These are phyloP conservation scores for Cenopis cana DNA, from an alignment of 2,888 invertebrate species.

Conservation along the genomic window DNA sequence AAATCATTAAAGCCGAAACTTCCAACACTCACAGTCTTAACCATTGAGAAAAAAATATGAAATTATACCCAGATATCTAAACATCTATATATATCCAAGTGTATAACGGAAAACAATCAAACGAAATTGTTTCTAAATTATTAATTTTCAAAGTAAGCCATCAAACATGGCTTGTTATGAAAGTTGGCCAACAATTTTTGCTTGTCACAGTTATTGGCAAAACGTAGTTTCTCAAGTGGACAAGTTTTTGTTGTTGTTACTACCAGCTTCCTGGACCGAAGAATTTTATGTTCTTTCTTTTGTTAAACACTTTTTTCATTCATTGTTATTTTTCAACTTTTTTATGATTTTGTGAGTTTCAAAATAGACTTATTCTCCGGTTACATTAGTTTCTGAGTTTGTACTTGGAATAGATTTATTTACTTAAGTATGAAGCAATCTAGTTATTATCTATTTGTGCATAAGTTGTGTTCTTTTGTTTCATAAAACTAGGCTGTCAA, in stretches of 20 bases:
- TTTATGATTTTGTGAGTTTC: not conserved
- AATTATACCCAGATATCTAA: too few species aligned
- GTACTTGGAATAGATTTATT: too few species aligned
- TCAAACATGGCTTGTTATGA: slow-evolving; percentile 31
- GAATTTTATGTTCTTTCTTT: slow-evolving; percentile 35
- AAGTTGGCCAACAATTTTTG: slow-evolving; percentile 28
- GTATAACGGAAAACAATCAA: not conserved
- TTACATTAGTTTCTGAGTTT: too few species aligned
- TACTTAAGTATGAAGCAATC: too few species aligned
- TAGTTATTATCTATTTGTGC: too few species aligned
- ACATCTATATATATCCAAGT: not conserved
- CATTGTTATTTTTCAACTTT: slow-evolving; percentile 6
- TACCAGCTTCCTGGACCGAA: slow-evolving; percentile 15
- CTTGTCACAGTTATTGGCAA: slow-evolving; percentile 39
- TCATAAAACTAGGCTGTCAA: too few species aligned
- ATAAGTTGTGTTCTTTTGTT: too few species aligned
- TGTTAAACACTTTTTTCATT: slow-evolving; percentile 23
- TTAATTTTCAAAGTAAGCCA: slow-evolving; percentile 9
- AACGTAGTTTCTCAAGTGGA: slow-evolving; percentile 43
- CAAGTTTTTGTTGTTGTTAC: slow-evolving; percentile 42
- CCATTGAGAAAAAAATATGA: too few species aligned
- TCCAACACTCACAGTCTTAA: too few species aligned
- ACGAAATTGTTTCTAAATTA: slow-evolving; percentile 6
- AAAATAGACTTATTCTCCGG: not conserved
- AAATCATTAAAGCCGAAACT: too few species aligned